Percentiles rank a stretch among this genome's conserved stretches.
These are phyloP conservation scores for Caerostris darwini DNA, from an alignment of 1,140 invertebrate species.

Conservation along the genomic window DNA sequence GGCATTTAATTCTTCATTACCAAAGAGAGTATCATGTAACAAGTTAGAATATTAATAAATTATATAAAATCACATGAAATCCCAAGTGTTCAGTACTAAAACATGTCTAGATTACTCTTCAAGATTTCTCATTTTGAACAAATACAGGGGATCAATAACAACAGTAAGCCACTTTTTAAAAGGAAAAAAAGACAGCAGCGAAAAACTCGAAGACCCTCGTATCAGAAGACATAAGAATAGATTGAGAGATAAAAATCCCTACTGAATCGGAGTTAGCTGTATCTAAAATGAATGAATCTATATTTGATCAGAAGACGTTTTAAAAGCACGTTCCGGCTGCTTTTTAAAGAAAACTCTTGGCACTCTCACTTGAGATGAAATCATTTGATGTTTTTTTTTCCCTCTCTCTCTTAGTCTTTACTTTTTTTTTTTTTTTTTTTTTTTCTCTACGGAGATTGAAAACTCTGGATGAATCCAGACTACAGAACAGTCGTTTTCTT, in stretches of 20 bases:
- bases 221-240: neutral
- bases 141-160: neutral
- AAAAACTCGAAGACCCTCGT: neutral
- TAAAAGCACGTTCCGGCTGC: constrained; percentile 14
- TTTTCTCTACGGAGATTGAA: constrained; percentile 13
- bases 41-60: neutral
- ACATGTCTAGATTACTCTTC: too few relatives aligned
- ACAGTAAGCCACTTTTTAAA: neutral
- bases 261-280: neutral
- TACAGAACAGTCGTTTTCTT: constrained; percentile 25
- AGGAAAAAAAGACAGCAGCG: neutral
- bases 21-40: neutral
- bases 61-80: neutral
- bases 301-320: constrained; percentile 39
- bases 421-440: neutral
- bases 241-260: neutral
- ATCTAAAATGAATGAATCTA: constrained; percentile 43
- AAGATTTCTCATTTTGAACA: neutral
- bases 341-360: constrained; percentile 43
- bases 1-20: neutral
- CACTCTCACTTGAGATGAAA: constrained; percentile 20
- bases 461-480: constrained; percentile 26
- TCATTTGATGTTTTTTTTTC: neutral
- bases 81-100: neutral
- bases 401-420: neutral